Evolutionary conservation across 2,797 vertebrate genomes (phyloP).

Genomic region (Typhlichthys eigenmanni): DNA sequence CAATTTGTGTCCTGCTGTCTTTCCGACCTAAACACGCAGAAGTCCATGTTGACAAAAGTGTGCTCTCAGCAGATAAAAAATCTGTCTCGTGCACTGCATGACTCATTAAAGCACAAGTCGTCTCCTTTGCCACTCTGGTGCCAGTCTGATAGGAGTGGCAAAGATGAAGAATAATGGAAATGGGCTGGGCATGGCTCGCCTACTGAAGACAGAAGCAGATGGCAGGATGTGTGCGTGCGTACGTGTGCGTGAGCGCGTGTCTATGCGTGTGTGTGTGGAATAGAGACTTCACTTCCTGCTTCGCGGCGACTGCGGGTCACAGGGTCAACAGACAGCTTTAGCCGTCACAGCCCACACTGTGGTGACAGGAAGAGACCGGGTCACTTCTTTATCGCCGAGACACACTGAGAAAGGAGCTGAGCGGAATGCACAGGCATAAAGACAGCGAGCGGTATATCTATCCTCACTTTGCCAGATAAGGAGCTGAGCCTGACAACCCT

Average conservation of each 20-base stretch:
- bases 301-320: constrained; percentile 39
- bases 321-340: constrained; percentile 63
- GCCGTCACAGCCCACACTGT: constrained; percentile 31
- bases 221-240: constrained; percentile 50
- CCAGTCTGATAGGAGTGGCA: neutral
- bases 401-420: constrained; percentile 59
- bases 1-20: constrained; percentile 51
- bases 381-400: constrained; percentile 66
- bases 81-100: constrained; percentile 17
- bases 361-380: constrained; percentile 56
- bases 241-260: constrained; percentile 27
- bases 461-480: constrained; percentile 56
- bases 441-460: constrained; percentile 50
- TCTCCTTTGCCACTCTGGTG: constrained; percentile 38
- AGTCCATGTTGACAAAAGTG: constrained; percentile 45
- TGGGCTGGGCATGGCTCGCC: constrained; percentile 20
- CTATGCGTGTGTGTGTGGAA: constrained; percentile 45
- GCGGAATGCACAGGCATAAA: constrained; percentile 55
- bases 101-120: neutral
- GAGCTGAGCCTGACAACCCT: constrained; percentile 48
- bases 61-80: constrained; percentile 36
- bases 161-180: constrained; percentile 3
- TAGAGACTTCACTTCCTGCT: constrained; percentile 56
- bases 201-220: constrained; percentile 53
- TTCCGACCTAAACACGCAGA: constrained; percentile 47